phyloP scores from a whole-genome alignment of 2,888 invertebrate genomes.

The Parelbella ahira region DNA sequence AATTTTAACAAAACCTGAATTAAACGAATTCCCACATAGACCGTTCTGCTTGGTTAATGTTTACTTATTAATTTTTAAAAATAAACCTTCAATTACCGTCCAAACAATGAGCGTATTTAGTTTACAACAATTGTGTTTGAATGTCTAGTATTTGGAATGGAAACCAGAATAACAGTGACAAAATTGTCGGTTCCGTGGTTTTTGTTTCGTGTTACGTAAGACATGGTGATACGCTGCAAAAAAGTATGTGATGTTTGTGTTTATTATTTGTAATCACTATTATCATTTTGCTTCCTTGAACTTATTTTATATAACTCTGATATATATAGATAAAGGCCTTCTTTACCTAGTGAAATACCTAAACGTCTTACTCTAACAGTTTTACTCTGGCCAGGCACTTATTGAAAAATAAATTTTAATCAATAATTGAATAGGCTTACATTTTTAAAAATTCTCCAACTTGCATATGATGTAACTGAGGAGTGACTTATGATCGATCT shows the following conservation, averaged over 20 bases:
- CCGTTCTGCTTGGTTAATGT: conserved; percentile 10
- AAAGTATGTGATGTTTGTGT: conserved; percentile 23
- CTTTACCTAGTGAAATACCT: too few species aligned
- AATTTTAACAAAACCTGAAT: conserved; percentile 3
- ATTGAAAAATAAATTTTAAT: too few species aligned
- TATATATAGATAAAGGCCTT: too few species aligned
- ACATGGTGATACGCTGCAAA: conserved; percentile 28
- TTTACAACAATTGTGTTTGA: conserved; percentile 17
- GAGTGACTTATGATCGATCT: too few species aligned
- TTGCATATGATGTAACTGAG: too few species aligned
- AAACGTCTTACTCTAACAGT: too few species aligned
- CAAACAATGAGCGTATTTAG: conserved; percentile 16
- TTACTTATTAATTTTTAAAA: conserved; percentile 21
- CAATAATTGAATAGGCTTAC: too few species aligned
- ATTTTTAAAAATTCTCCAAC: too few species aligned
- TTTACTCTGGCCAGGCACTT: too few species aligned
- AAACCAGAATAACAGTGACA: conserved; percentile 35
- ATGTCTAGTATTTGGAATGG: conserved; percentile 26
- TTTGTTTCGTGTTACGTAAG: conserved; percentile 36
- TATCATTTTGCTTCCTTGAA: conserved; percentile 14
- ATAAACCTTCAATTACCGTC: conserved; percentile 19
- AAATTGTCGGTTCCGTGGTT: conserved; percentile 40
- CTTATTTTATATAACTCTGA: too few species aligned
- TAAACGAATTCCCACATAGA: conserved; percentile 7
- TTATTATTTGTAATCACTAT: conserved; percentile 21